phyloP scores from a whole-genome alignment of 2,888 invertebrate species.

The Adelphocoris suturalis region DNA sequence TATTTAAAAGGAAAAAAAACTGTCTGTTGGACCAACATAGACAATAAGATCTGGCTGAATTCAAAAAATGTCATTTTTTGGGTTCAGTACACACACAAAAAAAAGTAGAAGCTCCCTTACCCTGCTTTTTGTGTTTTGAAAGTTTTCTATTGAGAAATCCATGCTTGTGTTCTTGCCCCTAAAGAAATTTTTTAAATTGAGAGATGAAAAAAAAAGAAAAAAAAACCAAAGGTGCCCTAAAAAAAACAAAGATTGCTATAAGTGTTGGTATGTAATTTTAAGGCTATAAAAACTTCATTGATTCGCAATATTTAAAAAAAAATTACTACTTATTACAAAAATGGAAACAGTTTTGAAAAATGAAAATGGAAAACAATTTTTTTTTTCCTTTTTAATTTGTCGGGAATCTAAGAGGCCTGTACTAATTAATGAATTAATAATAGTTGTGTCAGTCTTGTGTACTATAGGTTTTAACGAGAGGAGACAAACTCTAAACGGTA shows the following conservation, averaged over 20 bases:
- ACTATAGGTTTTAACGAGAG: slow-evolving; percentile 67
- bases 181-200: slow-evolving; percentile 77
- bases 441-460: slow-evolving; percentile 75
- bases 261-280: slow-evolving; percentile 76
- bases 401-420: slow-evolving; percentile 75
- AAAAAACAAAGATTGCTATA: slow-evolving; percentile 80
- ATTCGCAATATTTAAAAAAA: slow-evolving; percentile 8
- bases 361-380: slow-evolving; percentile 24
- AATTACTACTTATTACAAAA: background rate
- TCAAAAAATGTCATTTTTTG: slow-evolving; percentile 62
- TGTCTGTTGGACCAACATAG: slow-evolving; percentile 74
- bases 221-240: slow-evolving; percentile 92
- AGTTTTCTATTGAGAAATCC: slow-evolving; percentile 75
- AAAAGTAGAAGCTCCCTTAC: slow-evolving; percentile 58
- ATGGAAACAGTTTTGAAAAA: slow-evolving; percentile 3
- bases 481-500: slow-evolving; percentile 69
- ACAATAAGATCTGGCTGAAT: slow-evolving; percentile 73
- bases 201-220: slow-evolving; percentile 80
- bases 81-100: slow-evolving; percentile 45
- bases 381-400: slow-evolving; percentile 58
- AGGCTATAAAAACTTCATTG: slow-evolving; percentile 41
- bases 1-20: slow-evolving; percentile 54
- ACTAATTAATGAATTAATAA: slow-evolving; percentile 75
- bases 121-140: slow-evolving; percentile 21
- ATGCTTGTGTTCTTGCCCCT: slow-evolving; percentile 74